These are phyloP conservation scores for Odontamblyopus lacepedii DNA, from an alignment of 2,797 vertebrate species.

Conservation along the genomic window DNA sequence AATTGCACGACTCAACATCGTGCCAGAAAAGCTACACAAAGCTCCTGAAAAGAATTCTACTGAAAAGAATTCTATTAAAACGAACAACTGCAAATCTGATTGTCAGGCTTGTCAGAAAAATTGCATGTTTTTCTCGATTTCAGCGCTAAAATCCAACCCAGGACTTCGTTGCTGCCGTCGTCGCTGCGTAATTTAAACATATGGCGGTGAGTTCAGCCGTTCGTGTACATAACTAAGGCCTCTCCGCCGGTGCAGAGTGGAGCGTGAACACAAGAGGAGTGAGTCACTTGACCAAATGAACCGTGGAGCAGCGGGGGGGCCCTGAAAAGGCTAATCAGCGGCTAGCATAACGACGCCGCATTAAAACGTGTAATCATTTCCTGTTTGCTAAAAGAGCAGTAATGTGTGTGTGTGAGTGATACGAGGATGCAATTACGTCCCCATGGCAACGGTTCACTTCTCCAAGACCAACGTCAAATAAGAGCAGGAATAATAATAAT, in stretches of 20 bases:
- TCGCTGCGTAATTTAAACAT: background rate
- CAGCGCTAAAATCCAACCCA: too few species aligned
- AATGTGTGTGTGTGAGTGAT: background rate
- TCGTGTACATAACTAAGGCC: background rate
- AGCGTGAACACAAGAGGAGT: background rate
- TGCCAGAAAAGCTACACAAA: too few species aligned
- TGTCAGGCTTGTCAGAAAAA: too few species aligned
- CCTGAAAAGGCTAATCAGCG: background rate
- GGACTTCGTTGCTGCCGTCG: too few species aligned
- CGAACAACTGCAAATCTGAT: too few species aligned
- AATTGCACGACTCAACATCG: too few species aligned
- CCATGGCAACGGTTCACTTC: constrained; percentile 29
- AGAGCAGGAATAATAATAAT: background rate
- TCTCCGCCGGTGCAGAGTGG: too few species aligned
- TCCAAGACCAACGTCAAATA: background rate
- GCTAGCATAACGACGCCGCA: background rate
- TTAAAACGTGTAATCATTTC: background rate
- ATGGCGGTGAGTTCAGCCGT: background rate
- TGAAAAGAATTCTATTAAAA: too few species aligned
- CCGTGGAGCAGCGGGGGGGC: background rate
- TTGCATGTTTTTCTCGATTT: too few species aligned
- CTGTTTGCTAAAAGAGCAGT: background rate
- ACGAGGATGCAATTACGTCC: constrained; percentile 12
- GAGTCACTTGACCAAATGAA: constrained; percentile 8
- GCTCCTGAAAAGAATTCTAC: too few species aligned